A percentile compares a stretch with the other conserved stretches of the same genome.
phyloP scores from a whole-genome alignment of 2,113 vertebrate genomes.

The Chlorodrepanis virens region DNA sequence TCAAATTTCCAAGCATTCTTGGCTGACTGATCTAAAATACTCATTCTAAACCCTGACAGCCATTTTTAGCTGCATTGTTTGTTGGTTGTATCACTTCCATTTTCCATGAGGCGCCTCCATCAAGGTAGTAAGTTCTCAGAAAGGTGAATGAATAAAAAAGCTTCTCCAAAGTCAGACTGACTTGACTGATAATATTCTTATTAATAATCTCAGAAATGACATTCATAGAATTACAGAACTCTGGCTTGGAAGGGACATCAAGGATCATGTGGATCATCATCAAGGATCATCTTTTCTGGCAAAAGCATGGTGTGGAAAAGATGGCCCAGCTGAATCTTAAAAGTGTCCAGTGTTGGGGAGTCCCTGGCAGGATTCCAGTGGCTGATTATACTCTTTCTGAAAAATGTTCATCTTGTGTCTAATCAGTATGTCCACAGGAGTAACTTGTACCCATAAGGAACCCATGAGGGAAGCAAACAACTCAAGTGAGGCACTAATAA shows the following conservation, averaged over 20 bases:
- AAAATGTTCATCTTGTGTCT: background rate
- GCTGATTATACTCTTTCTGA: background rate
- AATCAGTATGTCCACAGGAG: background rate
- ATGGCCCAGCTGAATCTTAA: background rate
- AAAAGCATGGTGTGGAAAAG: background rate
- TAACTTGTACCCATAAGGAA: background rate
- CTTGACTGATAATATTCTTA: background rate
- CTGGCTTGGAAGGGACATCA: background rate
- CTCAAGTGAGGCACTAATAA: background rate
- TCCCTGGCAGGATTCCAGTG: background rate
- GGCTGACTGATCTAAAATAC: background rate
- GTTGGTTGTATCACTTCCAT: background rate
- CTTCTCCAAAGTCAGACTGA: background rate
- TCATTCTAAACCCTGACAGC: background rate
- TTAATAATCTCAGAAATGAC: background rate
- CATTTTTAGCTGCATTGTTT: background rate
- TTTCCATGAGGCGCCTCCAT: background rate
- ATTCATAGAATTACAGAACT: background rate
- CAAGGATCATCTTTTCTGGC: background rate
- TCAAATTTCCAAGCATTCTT: background rate
- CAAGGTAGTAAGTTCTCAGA: fast-evolving
- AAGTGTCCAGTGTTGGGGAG: background rate
- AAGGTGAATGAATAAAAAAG: background rate
- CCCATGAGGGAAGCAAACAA: background rate
- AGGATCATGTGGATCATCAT: background rate